phyloP scores from a whole-genome alignment of 1,140 invertebrate genomes.

The Pantala flavescens region DNA sequence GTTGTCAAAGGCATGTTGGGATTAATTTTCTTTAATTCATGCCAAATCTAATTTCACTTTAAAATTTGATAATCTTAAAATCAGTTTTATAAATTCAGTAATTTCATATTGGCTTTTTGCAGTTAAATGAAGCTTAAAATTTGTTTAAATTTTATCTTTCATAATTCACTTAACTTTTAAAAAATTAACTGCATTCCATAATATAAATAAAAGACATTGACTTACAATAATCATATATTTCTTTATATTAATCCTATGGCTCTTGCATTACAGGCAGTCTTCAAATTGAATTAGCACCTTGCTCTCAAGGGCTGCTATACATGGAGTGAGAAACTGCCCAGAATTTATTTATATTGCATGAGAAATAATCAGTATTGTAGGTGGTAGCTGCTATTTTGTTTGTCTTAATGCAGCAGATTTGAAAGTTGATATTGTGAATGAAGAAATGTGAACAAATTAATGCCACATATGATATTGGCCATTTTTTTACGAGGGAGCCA shows the following conservation, averaged over 20 bases:
- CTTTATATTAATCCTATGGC: constrained; percentile 10
- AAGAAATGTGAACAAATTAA: too few relatives aligned
- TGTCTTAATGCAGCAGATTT: too few relatives aligned
- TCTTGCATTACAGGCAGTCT: constrained; percentile 8
- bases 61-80: neutral
- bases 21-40: neutral
- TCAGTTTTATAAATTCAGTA: too few relatives aligned
- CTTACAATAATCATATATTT: neutral
- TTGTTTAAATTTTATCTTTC: too few relatives aligned
- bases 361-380: neutral
- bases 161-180: too few relatives aligned
- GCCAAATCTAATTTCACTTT: neutral
- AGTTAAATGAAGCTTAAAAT: too few relatives aligned
- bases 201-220: neutral
- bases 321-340: neutral
- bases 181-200: neutral
- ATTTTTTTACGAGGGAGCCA: neutral
- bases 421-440: too few relatives aligned
- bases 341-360: neutral
- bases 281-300: neutral
- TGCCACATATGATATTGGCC: too few relatives aligned
- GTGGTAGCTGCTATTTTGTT: too few relatives aligned
- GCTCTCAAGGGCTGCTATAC: neutral
- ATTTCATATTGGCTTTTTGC: too few relatives aligned
- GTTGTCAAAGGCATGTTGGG: neutral